Evolutionary conservation across 1,140 invertebrate species (phyloP), one percentile per base, ranked within the genome.

Genomic region (Drosophila leontia): DNA sequence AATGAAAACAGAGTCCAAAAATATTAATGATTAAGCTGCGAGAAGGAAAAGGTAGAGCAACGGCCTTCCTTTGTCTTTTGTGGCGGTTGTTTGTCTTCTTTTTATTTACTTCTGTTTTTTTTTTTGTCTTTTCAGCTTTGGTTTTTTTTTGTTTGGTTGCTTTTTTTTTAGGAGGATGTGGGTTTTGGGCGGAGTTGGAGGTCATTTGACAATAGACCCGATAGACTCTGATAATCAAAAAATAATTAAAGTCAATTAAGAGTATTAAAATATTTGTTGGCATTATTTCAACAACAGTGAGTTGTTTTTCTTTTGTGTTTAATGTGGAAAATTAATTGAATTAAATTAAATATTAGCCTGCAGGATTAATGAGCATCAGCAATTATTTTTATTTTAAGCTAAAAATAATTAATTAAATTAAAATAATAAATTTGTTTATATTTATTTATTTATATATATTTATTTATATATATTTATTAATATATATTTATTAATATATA

Each of bases 21-120:
- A 55, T 69, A 69, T 53, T 67, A 41, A 51, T 72, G 69, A 71
- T 75, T 63, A 42, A 63, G 59, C 70, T n/a, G 35, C 53, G n/a
- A 41, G 61, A 11, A 23, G 32, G 8, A 56, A 26, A 35, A 56
- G 65, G 50, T 53, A 39, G 61, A 37, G 62, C 65, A 53, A 69
- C 45, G 61, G 61, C 37, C 65, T 65, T 51, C 61, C 35, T 65
- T 69, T 53, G 65, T 61, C 58, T 67, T 67, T 69, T 67, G 47
- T 29, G 13, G 17, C 61, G 39, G 17, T 15, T 34, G 51, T 61
- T 75, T 39, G 41, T 32, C 50, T 53, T 34, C 2, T 75, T 41
- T 34, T 55, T 58, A 55, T 55, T 23, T 37, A 37, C 50, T 41
- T 71, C 12, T 19, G 42, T 17, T 34, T 34, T 32, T 9, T 50